Conservation (phyloP, 2,797 vertebrate genomes). For the Sebastes paucispinis region DNA sequence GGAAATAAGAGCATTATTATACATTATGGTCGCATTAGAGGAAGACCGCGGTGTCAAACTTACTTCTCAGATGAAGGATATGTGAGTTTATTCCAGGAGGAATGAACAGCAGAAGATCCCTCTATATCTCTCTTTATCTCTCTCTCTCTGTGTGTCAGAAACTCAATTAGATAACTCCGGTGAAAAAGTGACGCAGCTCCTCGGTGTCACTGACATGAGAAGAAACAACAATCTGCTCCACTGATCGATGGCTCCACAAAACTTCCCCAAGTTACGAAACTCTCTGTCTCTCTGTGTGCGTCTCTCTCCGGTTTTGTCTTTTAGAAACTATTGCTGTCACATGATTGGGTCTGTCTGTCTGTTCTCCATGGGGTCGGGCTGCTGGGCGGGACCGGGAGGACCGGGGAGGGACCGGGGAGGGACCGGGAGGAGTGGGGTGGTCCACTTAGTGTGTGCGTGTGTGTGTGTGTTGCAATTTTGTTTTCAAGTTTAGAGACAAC, state of each 20-base stretch:
- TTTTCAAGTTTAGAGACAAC: slow-evolving; percentile 1
- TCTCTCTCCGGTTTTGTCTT: slow-evolving; percentile 30
- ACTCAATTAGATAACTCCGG: slow-evolving; percentile 29
- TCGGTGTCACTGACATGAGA: slow-evolving; percentile 50
- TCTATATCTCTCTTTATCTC: too few relatives aligned
- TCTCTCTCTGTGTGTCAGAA: background rate
- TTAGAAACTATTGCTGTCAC: slow-evolving; percentile 71
- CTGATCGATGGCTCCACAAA: slow-evolving; percentile 54
- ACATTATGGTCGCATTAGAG: background rate
- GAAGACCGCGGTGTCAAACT: slow-evolving; percentile 17
- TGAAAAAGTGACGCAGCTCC: slow-evolving; percentile 57
- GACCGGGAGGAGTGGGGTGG: slow-evolving; percentile 46
- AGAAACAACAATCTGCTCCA: slow-evolving; percentile 29
- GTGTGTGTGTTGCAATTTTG: slow-evolving; percentile 26
- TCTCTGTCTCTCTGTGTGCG: background rate
- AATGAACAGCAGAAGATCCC: background rate
- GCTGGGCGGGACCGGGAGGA: slow-evolving; percentile 65
- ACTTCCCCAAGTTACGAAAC: slow-evolving; percentile 71
- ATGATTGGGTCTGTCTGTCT: slow-evolving; percentile 63
- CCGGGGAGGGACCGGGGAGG: slow-evolving; percentile 48
- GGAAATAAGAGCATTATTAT: background rate
- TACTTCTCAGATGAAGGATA: slow-evolving; percentile 43
- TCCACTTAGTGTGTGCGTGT: background rate
- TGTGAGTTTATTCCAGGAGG: slow-evolving; percentile 24
- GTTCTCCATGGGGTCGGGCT: slow-evolving; percentile 59